Conservation (phyloP, 1,140 invertebrate species). For the Drosophila ananassae region DNA sequence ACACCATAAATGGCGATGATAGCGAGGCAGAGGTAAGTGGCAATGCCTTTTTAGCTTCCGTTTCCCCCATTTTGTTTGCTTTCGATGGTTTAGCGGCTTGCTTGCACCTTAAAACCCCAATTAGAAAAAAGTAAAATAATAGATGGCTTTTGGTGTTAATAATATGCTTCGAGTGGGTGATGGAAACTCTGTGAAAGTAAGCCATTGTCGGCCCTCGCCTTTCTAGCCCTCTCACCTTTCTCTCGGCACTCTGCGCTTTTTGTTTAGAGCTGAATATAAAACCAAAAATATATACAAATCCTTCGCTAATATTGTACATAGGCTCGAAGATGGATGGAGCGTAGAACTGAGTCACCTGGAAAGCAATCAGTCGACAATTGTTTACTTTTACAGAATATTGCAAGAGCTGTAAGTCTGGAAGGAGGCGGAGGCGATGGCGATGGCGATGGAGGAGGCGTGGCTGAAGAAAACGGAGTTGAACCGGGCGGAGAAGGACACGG, state of each 20-base stretch:
- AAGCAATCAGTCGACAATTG: conserved; percentile 84
- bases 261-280: conserved; percentile 24
- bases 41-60: conserved; percentile 10
- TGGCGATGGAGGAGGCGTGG: conserved; percentile 38
- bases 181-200: conserved; percentile 71
- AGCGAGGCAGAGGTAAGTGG: conserved; percentile 62
- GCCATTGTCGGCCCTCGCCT: conserved; percentile 75
- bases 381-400: conserved; percentile 84
- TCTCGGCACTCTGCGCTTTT: conserved; percentile 41
- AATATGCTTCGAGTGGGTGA: conserved; percentile 5
- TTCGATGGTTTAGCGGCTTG: conserved; percentile 39
- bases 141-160: conserved; percentile 30
- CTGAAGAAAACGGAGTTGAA: conserved; percentile 40
- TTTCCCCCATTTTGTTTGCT: conserved; percentile 18
- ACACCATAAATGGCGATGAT: conserved; percentile 40
- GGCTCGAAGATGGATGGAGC: conserved; percentile 35
- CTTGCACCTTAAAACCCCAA: conserved; percentile 13
- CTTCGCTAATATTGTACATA: conserved; percentile 32
- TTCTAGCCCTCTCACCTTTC: conserved; percentile 8
- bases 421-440: conserved; percentile 29
- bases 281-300: neutral
- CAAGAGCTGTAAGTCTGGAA: conserved; percentile 65
- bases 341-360: conserved; percentile 43
- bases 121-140: conserved; percentile 2
- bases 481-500: conserved; percentile 15